Base-by-base conservation (phyloP, 2,797 vertebrate genomes). In the Squalus acanthias region DNA sequence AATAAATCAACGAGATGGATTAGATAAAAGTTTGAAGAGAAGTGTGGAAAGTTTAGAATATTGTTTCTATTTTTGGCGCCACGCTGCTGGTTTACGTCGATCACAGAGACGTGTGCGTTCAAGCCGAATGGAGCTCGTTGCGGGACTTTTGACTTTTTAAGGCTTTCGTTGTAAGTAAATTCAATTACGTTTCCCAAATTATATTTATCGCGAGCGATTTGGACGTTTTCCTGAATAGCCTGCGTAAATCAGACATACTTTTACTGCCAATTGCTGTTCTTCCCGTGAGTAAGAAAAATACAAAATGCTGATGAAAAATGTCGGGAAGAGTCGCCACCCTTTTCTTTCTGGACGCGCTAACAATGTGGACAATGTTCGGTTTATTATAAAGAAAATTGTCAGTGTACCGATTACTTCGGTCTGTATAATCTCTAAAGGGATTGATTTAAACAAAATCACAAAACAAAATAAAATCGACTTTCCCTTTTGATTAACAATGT, bases 31-130 rank as follows among this genome's bases (percentile, higher is more conserved):
- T 95, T 93, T 46, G 65, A 93, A 69, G 65, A 69, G 17, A 67
- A 69, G 39, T 24, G 13, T 39, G n/a, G 91, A 53, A 95, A 95
- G 70, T 74, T 70, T 74, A 74, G 63, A 46, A 70, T 74, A 57
- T 74, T 13, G 50, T 72, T 74, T 95, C 70, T 95, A 72, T 74
- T 74, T 95, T 74, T 95, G 94, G 94, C 94, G 94, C 94, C 94
- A 95, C 94, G 94, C 50, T 8, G 67, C 26, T 24, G 57, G 46
- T 95, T 74, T 74, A 29, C 67, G 69, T 95, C 46, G 94, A 26
- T 6, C 26, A 57, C 20, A 50, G 67, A 95, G 74, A 95, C 39
- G 94, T 50, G 70, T 33, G 69, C 70, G 46, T 57, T n/a, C 46
- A n/a, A 74, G 69, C 53, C 67, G 94, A 74, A 3, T 57, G 70